Base-by-base conservation (phyloP, 2,888 invertebrate species). In the Timema cristinae region DNA sequence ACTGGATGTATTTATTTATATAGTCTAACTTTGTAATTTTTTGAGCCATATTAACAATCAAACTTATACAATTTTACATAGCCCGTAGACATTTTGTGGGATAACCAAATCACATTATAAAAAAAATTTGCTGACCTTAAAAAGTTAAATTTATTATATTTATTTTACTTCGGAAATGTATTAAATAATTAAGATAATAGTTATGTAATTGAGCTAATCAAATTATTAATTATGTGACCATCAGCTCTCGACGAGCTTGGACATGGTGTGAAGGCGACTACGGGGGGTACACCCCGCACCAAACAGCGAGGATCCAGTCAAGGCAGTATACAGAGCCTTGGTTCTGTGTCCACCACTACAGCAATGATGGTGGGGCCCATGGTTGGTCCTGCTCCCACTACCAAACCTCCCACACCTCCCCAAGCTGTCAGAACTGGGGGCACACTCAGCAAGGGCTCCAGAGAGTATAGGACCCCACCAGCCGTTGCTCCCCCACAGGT, bases 401-500 rank as follows among this genome's bases (percentile, higher is more conserved):
- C 95, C 0, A 95, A 96, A 81, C 97, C 97, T 0, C 97, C 97
- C 0, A 97, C 97, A 6, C 97, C 97, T 51, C 97, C 97, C 0
- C 94, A 94, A 79, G 87, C 89, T 80, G 90, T 85, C 77, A 86
- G 85, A 79, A 90, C 84, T 79, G 89, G 88, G 67, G 82, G 81
- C 66, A 83, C 80, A 67, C 78, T 83, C 66, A 81, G 82, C 52
- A 82, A 84, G 70, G 88, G 91, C 10, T 86, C 86, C 49, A 87
- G 93, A 59, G 96, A 96, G 81, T 96, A 96, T 83, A 88, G 97
- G 77, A 95, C 97, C 11, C 96, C 96, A n/a, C 97, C 97, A 1
- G 96, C 94, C 6, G 97, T 97, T 49, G 95, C 97, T 54, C 97
- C 97, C 6, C 97, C 97, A 8, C 95, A 95, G 83, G 94, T 94